Evolutionary conservation across 2,797 vertebrate genomes (phyloP).

Genomic region (Scarus forsteni): DNA sequence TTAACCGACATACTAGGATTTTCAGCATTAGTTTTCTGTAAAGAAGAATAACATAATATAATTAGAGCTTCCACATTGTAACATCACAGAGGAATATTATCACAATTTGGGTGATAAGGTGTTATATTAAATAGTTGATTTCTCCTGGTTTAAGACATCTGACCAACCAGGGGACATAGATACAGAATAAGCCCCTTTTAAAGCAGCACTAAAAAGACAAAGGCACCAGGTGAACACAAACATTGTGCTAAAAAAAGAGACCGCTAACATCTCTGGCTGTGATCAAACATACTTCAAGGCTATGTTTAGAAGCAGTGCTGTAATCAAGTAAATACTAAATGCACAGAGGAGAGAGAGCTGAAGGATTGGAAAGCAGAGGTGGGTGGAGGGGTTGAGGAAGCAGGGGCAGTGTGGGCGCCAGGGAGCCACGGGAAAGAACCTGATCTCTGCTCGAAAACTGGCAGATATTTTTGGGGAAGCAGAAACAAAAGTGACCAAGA

Average conservation of each 20-base stretch:
- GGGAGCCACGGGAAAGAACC: slow-evolving; percentile 64
- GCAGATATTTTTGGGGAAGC: slow-evolving; percentile 53
- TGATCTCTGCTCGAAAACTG: slow-evolving; percentile 40
- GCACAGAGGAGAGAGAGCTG: slow-evolving; percentile 46
- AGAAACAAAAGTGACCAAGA: slow-evolving; percentile 19
- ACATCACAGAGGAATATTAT: no score
- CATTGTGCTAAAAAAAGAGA: slow-evolving; percentile 7
- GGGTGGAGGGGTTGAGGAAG: slow-evolving; percentile 69
- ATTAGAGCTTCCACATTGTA: no score
- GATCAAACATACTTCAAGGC: slow-evolving; percentile 26
- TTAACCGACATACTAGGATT: no score
- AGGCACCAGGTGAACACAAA: slow-evolving; percentile 5
- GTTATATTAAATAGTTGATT: no score
- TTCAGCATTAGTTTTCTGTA: no score
- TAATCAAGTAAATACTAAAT: slow-evolving; percentile 61
- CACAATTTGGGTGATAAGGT: no score
- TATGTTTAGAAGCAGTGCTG: slow-evolving; percentile 63
- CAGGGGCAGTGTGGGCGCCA: slow-evolving; percentile 65
- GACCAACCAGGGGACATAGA: neutral
- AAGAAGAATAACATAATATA: no score
- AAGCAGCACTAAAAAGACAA: neutral
- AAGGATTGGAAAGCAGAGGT: slow-evolving; percentile 62
- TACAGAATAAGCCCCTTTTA: neutral
- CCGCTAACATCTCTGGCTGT: slow-evolving; percentile 24
- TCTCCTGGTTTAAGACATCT: no score